Conservation (phyloP, 2,113 vertebrate genomes). For the Propithecus coquereli region DNA sequence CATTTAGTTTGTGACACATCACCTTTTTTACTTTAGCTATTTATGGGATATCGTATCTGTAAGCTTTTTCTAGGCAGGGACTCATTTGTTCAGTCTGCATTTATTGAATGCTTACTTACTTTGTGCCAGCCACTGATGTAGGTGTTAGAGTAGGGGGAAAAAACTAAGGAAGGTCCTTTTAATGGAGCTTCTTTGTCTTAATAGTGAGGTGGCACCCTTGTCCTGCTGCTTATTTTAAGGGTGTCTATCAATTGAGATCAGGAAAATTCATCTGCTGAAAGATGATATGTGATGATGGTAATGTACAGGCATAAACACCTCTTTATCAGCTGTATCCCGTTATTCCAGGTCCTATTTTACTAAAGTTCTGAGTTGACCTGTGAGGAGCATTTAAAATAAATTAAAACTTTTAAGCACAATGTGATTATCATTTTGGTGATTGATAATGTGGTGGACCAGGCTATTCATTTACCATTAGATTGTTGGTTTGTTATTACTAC, state of each 20-base stretch:
- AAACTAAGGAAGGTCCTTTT: background rate
- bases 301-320: background rate
- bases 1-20: background rate
- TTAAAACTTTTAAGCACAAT: background rate
- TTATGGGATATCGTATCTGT: background rate
- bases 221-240: background rate
- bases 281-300: background rate
- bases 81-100: background rate
- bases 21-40: background rate
- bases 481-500: background rate
- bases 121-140: background rate
- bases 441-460: background rate
- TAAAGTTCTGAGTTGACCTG: background rate
- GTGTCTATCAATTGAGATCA: background rate
- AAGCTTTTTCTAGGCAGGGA: background rate
- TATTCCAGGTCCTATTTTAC: background rate
- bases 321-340: background rate
- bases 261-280: background rate
- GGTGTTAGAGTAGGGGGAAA: background rate
- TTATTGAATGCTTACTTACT: background rate
- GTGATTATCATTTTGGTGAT: background rate
- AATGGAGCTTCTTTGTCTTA: background rate
- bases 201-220: background rate
- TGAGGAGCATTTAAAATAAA: background rate
- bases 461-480: background rate